Percentiles rank a stretch among this genome's conserved stretches.
These are phyloP conservation scores for Drosophila mayaguana DNA, from an alignment of 2,888 invertebrate genomes.

Conservation along the genomic window DNA sequence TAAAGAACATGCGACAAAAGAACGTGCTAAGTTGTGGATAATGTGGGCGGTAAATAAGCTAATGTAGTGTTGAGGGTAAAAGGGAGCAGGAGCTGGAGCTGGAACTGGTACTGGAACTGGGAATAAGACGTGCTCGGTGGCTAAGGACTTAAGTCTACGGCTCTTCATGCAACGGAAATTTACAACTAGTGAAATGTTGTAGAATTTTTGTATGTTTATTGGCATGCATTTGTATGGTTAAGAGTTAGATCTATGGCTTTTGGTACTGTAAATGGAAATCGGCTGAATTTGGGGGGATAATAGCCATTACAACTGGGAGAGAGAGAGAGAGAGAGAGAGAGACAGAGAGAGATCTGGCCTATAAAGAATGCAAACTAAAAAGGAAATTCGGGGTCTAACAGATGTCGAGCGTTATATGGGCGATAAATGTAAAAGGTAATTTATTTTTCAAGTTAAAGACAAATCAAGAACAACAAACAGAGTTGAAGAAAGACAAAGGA, in stretches of 20 bases:
- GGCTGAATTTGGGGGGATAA: not conserved
- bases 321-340: constrained; percentile 19
- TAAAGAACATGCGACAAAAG: constrained; percentile 42
- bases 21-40: constrained; percentile 34
- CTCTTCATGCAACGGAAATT: constrained; percentile 45
- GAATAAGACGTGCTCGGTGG: constrained; percentile 25
- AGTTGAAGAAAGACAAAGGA: constrained; percentile 28
- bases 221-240: constrained; percentile 45
- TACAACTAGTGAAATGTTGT: not conserved
- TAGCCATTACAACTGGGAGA: constrained; percentile 13
- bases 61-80: not conserved
- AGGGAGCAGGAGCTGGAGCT: constrained; percentile 18
- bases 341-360: constrained; percentile 29
- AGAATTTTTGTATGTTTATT: not conserved
- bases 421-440: constrained; percentile 16
- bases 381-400: not conserved
- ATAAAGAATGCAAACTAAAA: constrained; percentile 14
- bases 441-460: constrained; percentile 13
- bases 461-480: constrained; percentile 73
- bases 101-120: constrained; percentile 12
- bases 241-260: constrained; percentile 27
- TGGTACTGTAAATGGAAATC: constrained; percentile 36
- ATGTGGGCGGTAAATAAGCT: not conserved
- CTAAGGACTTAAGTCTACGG: constrained; percentile 4
- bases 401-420: constrained; percentile 12